These are phyloP conservation scores for Choristoneura rosaceana DNA, from an alignment of 2,888 invertebrate genomes.

Conservation along the genomic window DNA sequence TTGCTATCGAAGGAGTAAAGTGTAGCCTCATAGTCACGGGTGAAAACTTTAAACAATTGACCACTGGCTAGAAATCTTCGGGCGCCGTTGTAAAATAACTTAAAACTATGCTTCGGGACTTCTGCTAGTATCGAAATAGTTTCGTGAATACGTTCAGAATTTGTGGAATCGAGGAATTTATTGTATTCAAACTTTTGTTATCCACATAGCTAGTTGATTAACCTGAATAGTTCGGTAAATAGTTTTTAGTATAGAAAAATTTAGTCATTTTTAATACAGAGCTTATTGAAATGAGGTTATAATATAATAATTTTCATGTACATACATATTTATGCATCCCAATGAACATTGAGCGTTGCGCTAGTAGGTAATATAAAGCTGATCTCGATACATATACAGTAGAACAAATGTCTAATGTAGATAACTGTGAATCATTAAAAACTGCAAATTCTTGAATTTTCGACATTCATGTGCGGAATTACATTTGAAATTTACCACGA, in stretches of 20 bases:
- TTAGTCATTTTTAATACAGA: not conserved
- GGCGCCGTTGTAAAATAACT: not conserved
- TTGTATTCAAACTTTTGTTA: not conserved
- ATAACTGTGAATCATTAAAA: no score
- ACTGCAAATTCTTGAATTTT: no score
- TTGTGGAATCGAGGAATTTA: not conserved
- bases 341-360: no score
- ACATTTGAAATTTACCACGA: no score
- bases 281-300: no score
- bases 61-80: constrained; percentile 15
- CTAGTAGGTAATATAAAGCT: no score
- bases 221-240: not conserved
- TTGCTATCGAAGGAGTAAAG: constrained; percentile 5
- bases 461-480: no score
- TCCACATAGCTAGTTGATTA: not conserved
- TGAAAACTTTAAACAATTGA: constrained; percentile 23
- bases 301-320: no score
- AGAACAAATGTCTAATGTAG: no score
- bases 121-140: not conserved
- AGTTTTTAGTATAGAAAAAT: not conserved
- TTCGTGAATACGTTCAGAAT: not conserved
- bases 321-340: no score
- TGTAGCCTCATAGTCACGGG: constrained; percentile 13
- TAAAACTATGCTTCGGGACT: not conserved
- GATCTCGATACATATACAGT: no score